phyloP scores from a whole-genome alignment of 2,888 invertebrate genomes.

The Rhagonycha fulva region DNA sequence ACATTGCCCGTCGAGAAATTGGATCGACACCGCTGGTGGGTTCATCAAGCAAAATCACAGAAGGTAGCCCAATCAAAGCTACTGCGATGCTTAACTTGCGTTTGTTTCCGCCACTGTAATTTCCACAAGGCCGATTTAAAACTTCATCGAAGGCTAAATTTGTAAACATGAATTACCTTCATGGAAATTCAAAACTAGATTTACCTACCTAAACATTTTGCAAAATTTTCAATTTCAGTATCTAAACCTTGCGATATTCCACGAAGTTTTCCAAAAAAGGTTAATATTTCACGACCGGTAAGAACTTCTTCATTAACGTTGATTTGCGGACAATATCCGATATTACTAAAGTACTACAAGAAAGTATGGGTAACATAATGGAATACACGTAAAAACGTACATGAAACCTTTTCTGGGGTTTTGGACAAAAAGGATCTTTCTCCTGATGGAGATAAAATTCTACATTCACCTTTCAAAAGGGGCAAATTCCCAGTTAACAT shows the following conservation, averaged over 20 bases:
- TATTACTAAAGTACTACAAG: conserved; percentile 66
- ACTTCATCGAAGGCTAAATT: conserved; percentile 43
- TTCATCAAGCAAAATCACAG: conserved; percentile 65
- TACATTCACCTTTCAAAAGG: conserved; percentile 19
- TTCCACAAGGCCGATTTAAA: conserved; percentile 47
- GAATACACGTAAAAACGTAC: background rate
- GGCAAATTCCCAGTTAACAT: conserved; percentile 72
- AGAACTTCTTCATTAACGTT: conserved; percentile 78
- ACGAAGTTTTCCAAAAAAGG: conserved; percentile 14
- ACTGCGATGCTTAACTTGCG: conserved; percentile 83
- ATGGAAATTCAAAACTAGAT: conserved; percentile 1
- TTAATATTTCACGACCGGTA: conserved; percentile 55
- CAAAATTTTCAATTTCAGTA: conserved; percentile 66
- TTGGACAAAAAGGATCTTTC: background rate
- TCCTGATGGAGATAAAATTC: background rate
- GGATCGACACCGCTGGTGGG: conserved; percentile 91
- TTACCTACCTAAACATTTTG: conserved; percentile 59
- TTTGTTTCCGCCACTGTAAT: conserved; percentile 73
- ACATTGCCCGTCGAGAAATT: conserved; percentile 56
- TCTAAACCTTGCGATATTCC: conserved; percentile 93
- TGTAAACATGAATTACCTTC: background rate
- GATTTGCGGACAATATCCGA: conserved; percentile 92
- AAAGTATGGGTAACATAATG: background rate
- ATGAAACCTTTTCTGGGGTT: background rate
- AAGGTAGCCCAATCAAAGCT: conserved; percentile 80